A percentile compares a stretch with the other conserved stretches of the same genome.
phyloP scores from a whole-genome alignment of 2,797 vertebrate genomes.

The Ciconia nigra region DNA sequence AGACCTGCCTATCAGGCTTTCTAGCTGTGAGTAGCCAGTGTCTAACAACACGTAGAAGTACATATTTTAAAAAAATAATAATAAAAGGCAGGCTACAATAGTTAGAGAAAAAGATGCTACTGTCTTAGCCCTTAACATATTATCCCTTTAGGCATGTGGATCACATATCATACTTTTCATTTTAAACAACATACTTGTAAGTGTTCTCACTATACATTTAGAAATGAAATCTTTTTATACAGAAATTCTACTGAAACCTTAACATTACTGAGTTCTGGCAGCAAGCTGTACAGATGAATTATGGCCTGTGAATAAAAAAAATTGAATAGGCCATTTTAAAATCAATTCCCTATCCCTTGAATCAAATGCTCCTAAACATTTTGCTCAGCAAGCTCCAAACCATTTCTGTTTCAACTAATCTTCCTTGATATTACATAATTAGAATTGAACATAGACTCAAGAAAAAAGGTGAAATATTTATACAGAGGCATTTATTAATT shows the following conservation, averaged over 20 bases:
- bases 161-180: background rate
- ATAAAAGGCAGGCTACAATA: background rate
- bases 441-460: background rate
- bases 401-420: background rate
- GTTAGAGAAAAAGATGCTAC: background rate
- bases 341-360: background rate
- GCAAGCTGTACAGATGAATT: background rate
- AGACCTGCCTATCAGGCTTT: background rate
- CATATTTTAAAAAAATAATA: background rate
- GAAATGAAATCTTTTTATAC: background rate
- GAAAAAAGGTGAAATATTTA: background rate
- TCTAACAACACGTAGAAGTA: background rate
- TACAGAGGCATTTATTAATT: background rate
- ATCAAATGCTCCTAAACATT: background rate
- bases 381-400: background rate
- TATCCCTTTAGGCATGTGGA: background rate
- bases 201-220: background rate
- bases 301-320: background rate
- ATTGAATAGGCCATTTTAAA: conserved; percentile 18
- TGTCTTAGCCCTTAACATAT: background rate
- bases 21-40: background rate
- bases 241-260: background rate
- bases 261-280: background rate
- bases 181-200: background rate
- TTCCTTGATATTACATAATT: background rate